phyloP scores from a whole-genome alignment of 2,113 vertebrate species.

The Platysternon megacephalum region DNA sequence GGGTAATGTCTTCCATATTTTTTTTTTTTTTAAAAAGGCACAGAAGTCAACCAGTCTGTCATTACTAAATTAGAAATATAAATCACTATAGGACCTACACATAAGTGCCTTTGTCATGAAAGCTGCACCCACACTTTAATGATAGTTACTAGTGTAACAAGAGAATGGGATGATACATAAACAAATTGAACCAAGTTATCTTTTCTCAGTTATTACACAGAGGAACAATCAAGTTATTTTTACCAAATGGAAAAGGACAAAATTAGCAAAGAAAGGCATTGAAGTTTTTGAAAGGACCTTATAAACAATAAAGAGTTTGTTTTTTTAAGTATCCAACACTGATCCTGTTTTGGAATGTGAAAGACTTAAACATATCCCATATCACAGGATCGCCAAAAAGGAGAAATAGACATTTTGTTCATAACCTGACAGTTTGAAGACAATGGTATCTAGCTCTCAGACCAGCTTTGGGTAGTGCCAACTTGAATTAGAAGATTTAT shows the following conservation, averaged over 20 bases:
- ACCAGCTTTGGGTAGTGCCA: neutral
- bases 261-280: too few relatives aligned
- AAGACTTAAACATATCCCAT: too few relatives aligned
- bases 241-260: neutral
- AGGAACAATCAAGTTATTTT: neutral
- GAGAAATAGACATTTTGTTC: neutral
- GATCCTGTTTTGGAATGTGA: too few relatives aligned
- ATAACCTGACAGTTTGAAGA: neutral
- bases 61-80: rapidly evolving
- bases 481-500: neutral
- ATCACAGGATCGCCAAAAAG: too few relatives aligned
- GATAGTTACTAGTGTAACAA: neutral
- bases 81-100: neutral
- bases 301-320: too few relatives aligned
- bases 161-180: neutral
- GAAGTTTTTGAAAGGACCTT: too few relatives aligned
- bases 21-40: neutral
- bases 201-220: neutral
- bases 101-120: neutral
- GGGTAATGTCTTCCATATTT: neutral
- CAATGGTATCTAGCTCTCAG: neutral
- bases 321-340: too few relatives aligned
- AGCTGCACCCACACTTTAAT: neutral
- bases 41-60: neutral
- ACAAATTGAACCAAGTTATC: neutral